Evolutionary conservation across 2,113 vertebrate genomes (phyloP), one percentile per base, ranked within the genome.

Genomic region (Pygoscelis adeliae): DNA sequence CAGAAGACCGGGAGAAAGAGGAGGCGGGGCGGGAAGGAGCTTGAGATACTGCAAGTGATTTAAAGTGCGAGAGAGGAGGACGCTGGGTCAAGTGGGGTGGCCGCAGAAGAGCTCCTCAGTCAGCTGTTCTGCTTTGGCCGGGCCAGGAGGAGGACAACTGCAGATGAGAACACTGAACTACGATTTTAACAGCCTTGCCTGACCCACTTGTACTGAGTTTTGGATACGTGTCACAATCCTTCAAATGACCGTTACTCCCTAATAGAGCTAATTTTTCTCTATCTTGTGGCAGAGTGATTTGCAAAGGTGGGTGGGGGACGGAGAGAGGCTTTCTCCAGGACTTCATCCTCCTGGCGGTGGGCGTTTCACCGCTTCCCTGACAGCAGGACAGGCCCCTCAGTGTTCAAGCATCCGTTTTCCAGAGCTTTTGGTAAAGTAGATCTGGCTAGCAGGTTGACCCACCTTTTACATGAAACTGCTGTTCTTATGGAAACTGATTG

Each of bases 401-500:
- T 23, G n/a, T 32, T 79, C 18, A 62, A 52, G 55, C 2, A 4
- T 40, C 34, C 16, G 0, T 79, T 84, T 89, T 79, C 73, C 67
- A 81, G 86, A 89, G 59, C 47, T 87, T 78, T 84, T 65, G 69
- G 47, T 76, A 21, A 63, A 53, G 72, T 12, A 63, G 65, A 61
- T 84, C 69, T 89, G 81, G 90, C 81, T 79, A 62, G 73, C 49
- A 89, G 91, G 73, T 32, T 89, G 81, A 70, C 78, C 71, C 87
- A 77, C 70, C 66, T 85, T 58, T 69, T 65, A 87, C 94, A 65
- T 59, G 12, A 73, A 91, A 93, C 91, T 97, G 96, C 98, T 97
- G 94, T 96, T 98, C 97, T 97, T 89, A 78, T 27, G 85, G 96
- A 93, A 96, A 91, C 87, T 97, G 95, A 95, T 97, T 94, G 90